Evolutionary conservation across 1,140 invertebrate genomes (phyloP).

Genomic region (Euglossa dilemma): DNA sequence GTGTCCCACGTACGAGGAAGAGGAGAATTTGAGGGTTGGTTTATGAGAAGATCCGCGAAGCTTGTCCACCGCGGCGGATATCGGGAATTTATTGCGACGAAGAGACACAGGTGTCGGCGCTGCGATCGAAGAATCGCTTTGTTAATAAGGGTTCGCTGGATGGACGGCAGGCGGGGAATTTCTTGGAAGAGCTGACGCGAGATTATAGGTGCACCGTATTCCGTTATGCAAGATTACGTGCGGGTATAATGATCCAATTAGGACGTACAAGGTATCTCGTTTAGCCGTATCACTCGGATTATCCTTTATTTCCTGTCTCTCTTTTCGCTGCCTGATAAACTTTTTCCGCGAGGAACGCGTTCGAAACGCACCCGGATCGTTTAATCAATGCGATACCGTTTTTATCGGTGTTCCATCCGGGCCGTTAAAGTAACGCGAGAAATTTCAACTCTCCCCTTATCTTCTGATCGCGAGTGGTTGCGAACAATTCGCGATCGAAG

Average conservation of each 20-base stretch:
- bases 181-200: neutral
- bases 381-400: neutral
- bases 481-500: too few species aligned
- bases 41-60: slow-evolving; percentile 45
- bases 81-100: slow-evolving; percentile 30
- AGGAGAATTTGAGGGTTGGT: slow-evolving; percentile 21
- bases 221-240: slow-evolving; percentile 7
- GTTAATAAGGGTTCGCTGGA: neutral
- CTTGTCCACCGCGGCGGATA: neutral
- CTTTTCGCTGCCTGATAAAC: neutral
- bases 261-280: neutral
- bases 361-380: neutral
- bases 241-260: slow-evolving; percentile 8
- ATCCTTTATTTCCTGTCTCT: neutral
- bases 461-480: too few species aligned
- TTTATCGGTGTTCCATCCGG: neutral
- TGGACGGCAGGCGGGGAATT: neutral
- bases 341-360: neutral
- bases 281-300: slow-evolving; percentile 8
- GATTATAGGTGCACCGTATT: slow-evolving; percentile 6
- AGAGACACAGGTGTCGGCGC: neutral
- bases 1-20: too few species aligned
- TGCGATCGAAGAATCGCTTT: neutral
- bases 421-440: neutral
- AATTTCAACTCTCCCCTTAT: too few species aligned